Evolutionary conservation across 2,113 vertebrate species (phyloP).

Genomic region (Oryzias melastigma): DNA sequence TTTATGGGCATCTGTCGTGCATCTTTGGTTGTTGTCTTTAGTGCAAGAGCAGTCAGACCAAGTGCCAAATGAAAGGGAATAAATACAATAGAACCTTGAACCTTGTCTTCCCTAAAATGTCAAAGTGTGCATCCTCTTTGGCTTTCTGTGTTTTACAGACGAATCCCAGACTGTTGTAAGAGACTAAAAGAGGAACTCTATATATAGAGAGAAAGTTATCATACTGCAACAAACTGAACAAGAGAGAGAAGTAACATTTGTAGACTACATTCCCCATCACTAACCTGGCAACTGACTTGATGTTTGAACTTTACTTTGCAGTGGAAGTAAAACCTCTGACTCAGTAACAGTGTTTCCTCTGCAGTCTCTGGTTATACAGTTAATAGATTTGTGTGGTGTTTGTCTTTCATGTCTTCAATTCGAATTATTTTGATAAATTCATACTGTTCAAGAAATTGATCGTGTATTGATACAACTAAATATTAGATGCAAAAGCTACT

Average conservation of each 20-base stretch:
- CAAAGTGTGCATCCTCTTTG: too few species aligned
- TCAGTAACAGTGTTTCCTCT: slow-evolving; percentile 5
- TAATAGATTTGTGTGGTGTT: not conserved
- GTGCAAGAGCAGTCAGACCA: too few species aligned
- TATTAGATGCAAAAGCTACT: not conserved
- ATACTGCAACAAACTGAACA: too few species aligned
- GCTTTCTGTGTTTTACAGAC: too few species aligned
- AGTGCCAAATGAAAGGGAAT: too few species aligned
- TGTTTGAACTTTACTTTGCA: slow-evolving; percentile 34
- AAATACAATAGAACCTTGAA: too few species aligned
- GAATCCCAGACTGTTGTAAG: too few species aligned
- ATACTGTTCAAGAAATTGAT: slow-evolving; percentile 8
- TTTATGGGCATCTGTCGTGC: too few species aligned
- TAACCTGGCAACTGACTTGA: slow-evolving; percentile 21
- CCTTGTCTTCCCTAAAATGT: too few species aligned
- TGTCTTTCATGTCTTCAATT: not conserved
- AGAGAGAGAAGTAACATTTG: slow-evolving; percentile 45
- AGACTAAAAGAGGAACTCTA: too few species aligned
- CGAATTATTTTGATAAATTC: not conserved
- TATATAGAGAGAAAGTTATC: too few species aligned
- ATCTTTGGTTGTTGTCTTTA: too few species aligned
- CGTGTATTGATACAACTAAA: not conserved
- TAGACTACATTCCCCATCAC: slow-evolving; percentile 24
- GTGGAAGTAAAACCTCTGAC: slow-evolving; percentile 15
- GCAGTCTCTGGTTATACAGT: slow-evolving; percentile 12